Conservation (phyloP, 2,113 vertebrate species). For the Odocoileus virginianus region DNA sequence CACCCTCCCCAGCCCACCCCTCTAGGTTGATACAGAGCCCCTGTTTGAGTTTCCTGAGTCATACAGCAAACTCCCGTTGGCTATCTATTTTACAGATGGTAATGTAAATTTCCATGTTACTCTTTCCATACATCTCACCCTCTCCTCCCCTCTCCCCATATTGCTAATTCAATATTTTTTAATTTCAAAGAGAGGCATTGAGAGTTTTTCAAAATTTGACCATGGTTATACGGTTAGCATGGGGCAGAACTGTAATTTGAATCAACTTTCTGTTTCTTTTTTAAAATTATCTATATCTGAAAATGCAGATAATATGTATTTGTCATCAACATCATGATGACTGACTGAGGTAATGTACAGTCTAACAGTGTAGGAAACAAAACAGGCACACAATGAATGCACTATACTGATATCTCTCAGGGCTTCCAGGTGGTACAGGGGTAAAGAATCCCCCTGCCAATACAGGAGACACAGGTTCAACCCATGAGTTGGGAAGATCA, state of each 20-base stretch:
- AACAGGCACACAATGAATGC: background rate
- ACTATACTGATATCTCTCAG: background rate
- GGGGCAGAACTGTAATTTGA: slow-evolving; percentile 10
- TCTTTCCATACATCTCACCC: background rate
- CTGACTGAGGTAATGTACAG: background rate
- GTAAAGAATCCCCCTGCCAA: background rate
- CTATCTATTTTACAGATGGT: background rate
- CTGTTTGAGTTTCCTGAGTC: background rate
- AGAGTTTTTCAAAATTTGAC: slow-evolving; percentile 23
- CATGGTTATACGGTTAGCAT: background rate
- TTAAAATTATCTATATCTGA: background rate
- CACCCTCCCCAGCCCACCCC: background rate
- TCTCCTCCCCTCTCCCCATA: background rate
- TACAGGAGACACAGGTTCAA: background rate
- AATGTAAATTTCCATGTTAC: background rate
- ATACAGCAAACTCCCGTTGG: background rate
- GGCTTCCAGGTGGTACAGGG: background rate
- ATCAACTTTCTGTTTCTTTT: background rate
- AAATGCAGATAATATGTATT: background rate
- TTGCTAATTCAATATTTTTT: background rate
- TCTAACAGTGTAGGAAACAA: background rate
- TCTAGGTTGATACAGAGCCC: background rate
- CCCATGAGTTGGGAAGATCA: background rate
- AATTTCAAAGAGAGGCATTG: background rate
- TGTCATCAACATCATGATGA: background rate